A percentile compares a stretch with the other conserved stretches of the same genome.
Conservation (phyloP, 2,888 invertebrate genomes). For the Perizoma affinitatum region DNA sequence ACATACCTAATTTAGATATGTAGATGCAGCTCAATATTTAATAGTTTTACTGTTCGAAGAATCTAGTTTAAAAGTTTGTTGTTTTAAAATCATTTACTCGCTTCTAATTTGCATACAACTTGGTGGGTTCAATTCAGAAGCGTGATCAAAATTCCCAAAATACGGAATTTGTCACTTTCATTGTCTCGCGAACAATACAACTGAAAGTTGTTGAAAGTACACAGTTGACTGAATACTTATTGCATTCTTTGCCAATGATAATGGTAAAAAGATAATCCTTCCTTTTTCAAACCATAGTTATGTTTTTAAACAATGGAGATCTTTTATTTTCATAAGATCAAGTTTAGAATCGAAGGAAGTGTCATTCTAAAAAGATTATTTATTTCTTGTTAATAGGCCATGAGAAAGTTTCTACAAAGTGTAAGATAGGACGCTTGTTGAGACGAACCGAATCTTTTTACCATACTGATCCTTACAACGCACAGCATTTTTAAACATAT, state of each 20-base stretch:
- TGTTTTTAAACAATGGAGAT: constrained; percentile 21
- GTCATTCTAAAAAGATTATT: constrained; percentile 26
- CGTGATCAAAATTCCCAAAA: background rate
- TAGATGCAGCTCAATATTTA: too few species aligned
- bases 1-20: too few species aligned
- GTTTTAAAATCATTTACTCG: too few species aligned
- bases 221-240: constrained; percentile 12
- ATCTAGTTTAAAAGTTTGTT: too few species aligned
- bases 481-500: too few species aligned
- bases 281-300: constrained; percentile 16
- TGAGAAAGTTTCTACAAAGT: constrained; percentile 1
- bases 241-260: constrained; percentile 15
- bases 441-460: too few species aligned
- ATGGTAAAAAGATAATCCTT: constrained; percentile 28
- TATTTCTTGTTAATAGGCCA: constrained; percentile 15
- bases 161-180: constrained; percentile 8
- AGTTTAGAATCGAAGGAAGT: constrained; percentile 17
- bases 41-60: too few species aligned
- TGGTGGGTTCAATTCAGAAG: too few species aligned
- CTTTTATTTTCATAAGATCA: constrained; percentile 17
- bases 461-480: too few species aligned
- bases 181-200: constrained; percentile 21
- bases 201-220: constrained; percentile 5
- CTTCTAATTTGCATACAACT: too few species aligned
- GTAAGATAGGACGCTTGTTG: too few species aligned